Percentiles rank a stretch among this genome's conserved stretches.
phyloP scores from a whole-genome alignment of 2,888 invertebrate species.

The Apantesis nais region DNA sequence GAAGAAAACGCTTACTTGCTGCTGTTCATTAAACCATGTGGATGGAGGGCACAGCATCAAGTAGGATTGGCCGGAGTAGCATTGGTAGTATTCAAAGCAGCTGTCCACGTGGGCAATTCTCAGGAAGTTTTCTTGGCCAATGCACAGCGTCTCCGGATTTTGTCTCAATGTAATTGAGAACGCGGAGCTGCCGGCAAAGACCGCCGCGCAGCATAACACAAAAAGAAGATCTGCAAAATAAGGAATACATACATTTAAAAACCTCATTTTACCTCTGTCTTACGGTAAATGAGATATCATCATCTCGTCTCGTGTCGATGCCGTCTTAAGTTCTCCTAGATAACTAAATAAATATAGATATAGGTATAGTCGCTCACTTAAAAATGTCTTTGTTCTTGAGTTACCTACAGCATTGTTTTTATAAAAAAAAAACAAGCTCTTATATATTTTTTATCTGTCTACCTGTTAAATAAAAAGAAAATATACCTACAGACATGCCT shows the following conservation, averaged over 20 bases:
- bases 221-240: conserved; percentile 55
- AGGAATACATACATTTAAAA: background rate
- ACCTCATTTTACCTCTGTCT: background rate
- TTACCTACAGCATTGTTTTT: too few relatives aligned
- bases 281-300: background rate
- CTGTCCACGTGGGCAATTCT: conserved; percentile 70
- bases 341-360: too few relatives aligned
- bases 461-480: too few relatives aligned
- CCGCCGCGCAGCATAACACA: conserved; percentile 61
- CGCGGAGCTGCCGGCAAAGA: conserved; percentile 69
- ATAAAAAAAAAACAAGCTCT: too few relatives aligned
- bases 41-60: conserved; percentile 74
- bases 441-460: too few relatives aligned
- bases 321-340: too few relatives aligned
- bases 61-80: conserved; percentile 74
- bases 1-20: conserved; percentile 61
- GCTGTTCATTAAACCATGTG: conserved; percentile 79
- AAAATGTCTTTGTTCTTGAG: too few relatives aligned
- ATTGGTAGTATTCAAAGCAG: conserved; percentile 79
- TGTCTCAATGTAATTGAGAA: conserved; percentile 78
- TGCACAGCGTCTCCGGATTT: conserved; percentile 79
- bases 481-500: too few relatives aligned
- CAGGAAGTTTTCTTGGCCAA: conserved; percentile 79
- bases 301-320: background rate
- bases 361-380: too few relatives aligned